Base-by-base conservation (phyloP, 1,140 invertebrate genomes). In the Sarcophaga peregrina region DNA sequence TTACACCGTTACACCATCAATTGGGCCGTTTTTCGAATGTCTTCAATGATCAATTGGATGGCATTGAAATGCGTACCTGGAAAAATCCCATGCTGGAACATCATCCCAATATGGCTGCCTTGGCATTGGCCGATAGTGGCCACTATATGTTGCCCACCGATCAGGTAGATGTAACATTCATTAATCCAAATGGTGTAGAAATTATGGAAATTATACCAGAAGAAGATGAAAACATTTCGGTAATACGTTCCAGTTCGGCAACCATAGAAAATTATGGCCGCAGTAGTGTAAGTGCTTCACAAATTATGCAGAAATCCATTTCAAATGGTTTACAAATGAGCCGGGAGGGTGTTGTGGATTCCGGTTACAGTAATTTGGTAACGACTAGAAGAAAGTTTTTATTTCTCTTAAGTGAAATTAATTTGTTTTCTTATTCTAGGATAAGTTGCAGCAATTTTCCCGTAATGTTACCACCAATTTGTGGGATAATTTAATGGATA, bases 201-300 rank as follows among this genome's bases (percentile, higher is more conserved):
- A 90, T 90, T 10, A 90, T 90, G 89, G 89, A 90, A 80, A 90
- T 90, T 11, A 90, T 90, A 82, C 89, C 89, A 58, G 89, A 90
- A 83, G 89, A 90, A 84, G 89, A 90, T 68, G 89, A 90, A 62
- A 90, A 85, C 17, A 83, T 88, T 45, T 90, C 89, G 50, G 86
- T 88, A 46, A 86, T 90, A 85, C 86, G 89, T 11, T 88, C 89
- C 8, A 90, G 89, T 80, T 87, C 85, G 74, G 87, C 87, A 8
- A 90, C 89, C 25, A 90, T 90, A 10, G 87, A 90, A 72, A 90
- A 90, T 54, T 89, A 87, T 25, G 86, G 84, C 48, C 80, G 82
- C 11, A 46, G 48, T 7, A 85, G 84, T n/a, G 85, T 88, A 20
- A 82, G 85, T 25, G 85, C 85, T 9, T 88, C 87, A 7, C 88